Conservation (phyloP, 2,797 vertebrate species). For the Etheostoma nigrum region DNA sequence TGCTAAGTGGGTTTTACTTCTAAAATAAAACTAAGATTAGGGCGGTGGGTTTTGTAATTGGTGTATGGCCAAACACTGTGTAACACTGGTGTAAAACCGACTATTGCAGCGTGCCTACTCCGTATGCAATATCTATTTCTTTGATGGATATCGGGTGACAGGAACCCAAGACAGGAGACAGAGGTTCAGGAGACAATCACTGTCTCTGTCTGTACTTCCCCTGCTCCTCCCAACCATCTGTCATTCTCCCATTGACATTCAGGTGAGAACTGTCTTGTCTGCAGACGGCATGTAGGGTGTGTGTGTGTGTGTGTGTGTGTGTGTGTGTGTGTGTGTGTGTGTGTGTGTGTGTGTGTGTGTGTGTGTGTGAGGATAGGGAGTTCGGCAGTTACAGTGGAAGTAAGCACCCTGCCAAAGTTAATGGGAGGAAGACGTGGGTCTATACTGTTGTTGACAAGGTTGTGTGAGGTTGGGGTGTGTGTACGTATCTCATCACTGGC, state of each 20-base stretch:
- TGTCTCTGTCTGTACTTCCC: conserved; percentile 38
- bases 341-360: not conserved
- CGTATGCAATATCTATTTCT: not conserved
- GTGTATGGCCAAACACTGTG: no score
- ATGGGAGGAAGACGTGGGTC: conserved; percentile 33
- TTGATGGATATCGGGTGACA: conserved; percentile 13
- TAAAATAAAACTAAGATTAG: no score
- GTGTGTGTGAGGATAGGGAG: not conserved
- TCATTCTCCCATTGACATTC: conserved; percentile 62
- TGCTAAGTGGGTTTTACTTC: no score
- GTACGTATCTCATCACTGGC: conserved; percentile 32
- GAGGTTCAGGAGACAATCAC: conserved; percentile 18
- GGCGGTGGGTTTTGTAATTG: no score
- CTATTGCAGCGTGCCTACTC: not conserved
- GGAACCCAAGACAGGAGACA: not conserved
- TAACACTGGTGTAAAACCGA: no score
- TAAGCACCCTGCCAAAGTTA: conserved; percentile 14
- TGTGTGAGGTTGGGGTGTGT: conserved; percentile 27
- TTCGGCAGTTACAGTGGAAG: conserved; percentile 22
- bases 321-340: not conserved
- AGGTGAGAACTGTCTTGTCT: conserved; percentile 62
- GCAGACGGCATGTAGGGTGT: conserved; percentile 16
- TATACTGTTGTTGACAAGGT: conserved; percentile 41
- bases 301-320: conserved; percentile 19
- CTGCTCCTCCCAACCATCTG: conserved; percentile 59